Evolutionary conservation across 92 coral and sea anemone genomes (phyloP), one percentile per base, ranked within the genome.

Genomic region (Chrysogorgia sp.): DNA sequence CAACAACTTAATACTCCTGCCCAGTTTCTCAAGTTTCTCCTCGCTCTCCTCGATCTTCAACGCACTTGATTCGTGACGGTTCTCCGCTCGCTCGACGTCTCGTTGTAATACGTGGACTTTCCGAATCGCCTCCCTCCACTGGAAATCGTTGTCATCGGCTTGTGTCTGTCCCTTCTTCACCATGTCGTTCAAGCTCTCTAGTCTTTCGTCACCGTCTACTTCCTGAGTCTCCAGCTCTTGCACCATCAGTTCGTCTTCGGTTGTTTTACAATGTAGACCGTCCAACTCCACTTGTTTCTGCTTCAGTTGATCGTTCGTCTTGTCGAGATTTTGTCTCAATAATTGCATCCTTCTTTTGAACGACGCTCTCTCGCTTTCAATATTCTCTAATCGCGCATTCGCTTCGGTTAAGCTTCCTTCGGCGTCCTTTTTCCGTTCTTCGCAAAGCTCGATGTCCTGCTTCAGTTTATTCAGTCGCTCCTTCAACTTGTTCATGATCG

Each of bases 171-270:
- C 79, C 22, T 50, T 58, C 22, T 22, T 72, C 0, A 72, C 28
- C 43, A 49, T 17, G 28, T 55, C 79, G 7, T 34, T 17, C 37
- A 72, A 34, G 0, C 65, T 19, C 12, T 21, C 63, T 19, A 72
- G 58, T 34, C 34, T 72, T 50, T 72, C 79, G 25, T 72, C 79
- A 20, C 79, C 79, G 53, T 72, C 79, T 15, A 72, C 79, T 52
- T 72, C 79, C 26, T 53, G 64, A 35, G 31, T 32, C 17, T 72
- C 79, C n/a, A 72, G 40, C 24, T 15, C 10, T 37, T 72, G 53
- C n/a, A 72, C 79, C n/a, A 58, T 52, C 2, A 20, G 19, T 56
- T 72, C 79, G 22, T 72, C 63, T 21, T 53, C 65, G 50, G 64
- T 50, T 28, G 63, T 72, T 28, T 72, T 72, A 0, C 65, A 32